Conservation (phyloP, 1,140 invertebrate genomes). For the Lordiphosa clarofinis region DNA sequence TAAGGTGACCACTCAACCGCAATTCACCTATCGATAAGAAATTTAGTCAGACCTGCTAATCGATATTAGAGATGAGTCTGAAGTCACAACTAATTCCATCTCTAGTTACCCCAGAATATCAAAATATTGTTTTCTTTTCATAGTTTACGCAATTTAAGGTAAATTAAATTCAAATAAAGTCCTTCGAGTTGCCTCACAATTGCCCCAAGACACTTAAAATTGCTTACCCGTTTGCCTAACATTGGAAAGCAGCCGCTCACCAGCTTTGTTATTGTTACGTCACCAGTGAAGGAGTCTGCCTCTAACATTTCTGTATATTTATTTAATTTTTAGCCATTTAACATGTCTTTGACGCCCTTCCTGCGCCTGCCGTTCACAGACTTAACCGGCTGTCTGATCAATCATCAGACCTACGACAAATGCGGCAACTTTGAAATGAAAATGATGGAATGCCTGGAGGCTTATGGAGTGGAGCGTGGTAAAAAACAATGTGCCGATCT, state of each 20-base stretch:
- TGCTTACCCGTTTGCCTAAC: too few relatives aligned
- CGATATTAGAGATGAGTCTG: slow-evolving; percentile 6
- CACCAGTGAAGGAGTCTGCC: slow-evolving; percentile 15
- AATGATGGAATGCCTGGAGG: slow-evolving; percentile 87
- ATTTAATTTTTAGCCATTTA: slow-evolving; percentile 7
- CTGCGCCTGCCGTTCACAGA: slow-evolving; percentile 85
- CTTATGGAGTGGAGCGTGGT: slow-evolving; percentile 84
- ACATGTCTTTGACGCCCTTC: slow-evolving; percentile 82
- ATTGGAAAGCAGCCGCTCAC: too few relatives aligned
- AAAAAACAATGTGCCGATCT: slow-evolving; percentile 82
- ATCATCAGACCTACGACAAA: slow-evolving; percentile 82
- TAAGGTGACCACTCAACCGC: too few relatives aligned
- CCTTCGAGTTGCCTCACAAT: too few relatives aligned
- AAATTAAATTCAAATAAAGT: too few relatives aligned
- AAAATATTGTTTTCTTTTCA: slow-evolving; percentile 36
- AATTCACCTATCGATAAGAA: too few relatives aligned
- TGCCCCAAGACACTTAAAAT: too few relatives aligned
- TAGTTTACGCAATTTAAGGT: slow-evolving; percentile 43
- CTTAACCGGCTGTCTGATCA: slow-evolving; percentile 83
- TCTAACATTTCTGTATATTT: slow-evolving; percentile 1
- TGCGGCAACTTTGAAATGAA: slow-evolving; percentile 85
- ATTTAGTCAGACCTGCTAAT: too few relatives aligned
- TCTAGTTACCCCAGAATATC: not conserved
- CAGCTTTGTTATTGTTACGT: slow-evolving; percentile 60
- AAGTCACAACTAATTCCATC: slow-evolving; percentile 8